Conservation (phyloP, 2,113 vertebrate species). For the Pipa parva region DNA sequence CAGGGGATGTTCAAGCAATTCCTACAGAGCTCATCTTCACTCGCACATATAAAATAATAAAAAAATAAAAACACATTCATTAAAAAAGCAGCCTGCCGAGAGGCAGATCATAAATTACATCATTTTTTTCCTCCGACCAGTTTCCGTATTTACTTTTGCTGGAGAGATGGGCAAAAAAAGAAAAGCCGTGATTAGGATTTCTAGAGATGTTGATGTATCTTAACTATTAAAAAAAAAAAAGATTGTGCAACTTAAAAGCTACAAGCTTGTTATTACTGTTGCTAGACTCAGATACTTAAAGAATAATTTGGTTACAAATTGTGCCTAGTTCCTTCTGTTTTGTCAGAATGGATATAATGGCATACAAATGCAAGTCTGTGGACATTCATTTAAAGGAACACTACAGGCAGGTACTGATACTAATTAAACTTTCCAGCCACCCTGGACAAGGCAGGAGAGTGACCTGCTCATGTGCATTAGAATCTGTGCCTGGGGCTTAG, state of each 20-base stretch:
- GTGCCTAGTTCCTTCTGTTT: not conserved
- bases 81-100: slow-evolving; percentile 26
- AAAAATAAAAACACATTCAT: slow-evolving; percentile 40
- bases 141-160: slow-evolving; percentile 30
- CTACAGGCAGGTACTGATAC: too few species aligned
- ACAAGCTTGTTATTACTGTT: not conserved
- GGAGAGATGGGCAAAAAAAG: not conserved
- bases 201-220: not conserved
- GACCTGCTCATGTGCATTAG: too few species aligned
- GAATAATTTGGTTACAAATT: not conserved
- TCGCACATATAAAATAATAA: too few species aligned
- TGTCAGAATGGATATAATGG: not conserved
- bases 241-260: not conserved
- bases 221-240: slow-evolving; percentile 6
- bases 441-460: too few species aligned
- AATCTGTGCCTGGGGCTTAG: too few species aligned
- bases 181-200: slow-evolving; percentile 9
- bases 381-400: too few species aligned
- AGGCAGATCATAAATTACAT: slow-evolving; percentile 24
- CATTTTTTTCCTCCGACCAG: slow-evolving; percentile 3
- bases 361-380: too few species aligned
- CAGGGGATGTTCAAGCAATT: slow-evolving; percentile 7
- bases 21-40: slow-evolving; percentile 26
- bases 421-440: too few species aligned
- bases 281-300: not conserved